Evolutionary conservation across 2,797 vertebrate genomes (phyloP).

Genomic region (Megaceryle alcyon): DNA sequence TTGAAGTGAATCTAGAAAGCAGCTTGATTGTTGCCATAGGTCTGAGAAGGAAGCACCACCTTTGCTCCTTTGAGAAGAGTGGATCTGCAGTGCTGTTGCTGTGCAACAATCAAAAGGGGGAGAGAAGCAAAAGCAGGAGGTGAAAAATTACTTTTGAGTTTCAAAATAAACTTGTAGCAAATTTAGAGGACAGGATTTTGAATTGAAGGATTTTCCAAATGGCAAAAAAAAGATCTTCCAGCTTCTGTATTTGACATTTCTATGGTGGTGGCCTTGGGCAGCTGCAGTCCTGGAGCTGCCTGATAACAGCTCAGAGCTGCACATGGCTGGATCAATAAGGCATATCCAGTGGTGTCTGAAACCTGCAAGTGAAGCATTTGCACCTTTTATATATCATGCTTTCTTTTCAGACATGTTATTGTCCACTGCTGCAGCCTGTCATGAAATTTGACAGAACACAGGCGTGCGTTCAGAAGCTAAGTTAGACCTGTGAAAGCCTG

Average conservation of each 20-base stretch:
- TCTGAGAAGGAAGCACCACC: background rate
- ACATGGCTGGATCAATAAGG: background rate
- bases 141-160: background rate
- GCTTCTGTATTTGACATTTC: background rate
- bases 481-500: background rate
- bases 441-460: background rate
- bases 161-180: background rate
- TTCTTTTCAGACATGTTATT: background rate
- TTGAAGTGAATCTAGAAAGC: background rate
- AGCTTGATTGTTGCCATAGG: background rate
- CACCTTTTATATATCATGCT: background rate
- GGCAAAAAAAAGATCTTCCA: background rate
- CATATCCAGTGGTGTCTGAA: background rate
- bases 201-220: background rate
- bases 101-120: background rate
- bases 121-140: background rate
- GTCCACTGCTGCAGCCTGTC: background rate
- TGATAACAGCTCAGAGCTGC: background rate
- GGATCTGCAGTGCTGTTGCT: background rate
- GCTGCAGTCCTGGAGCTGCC: background rate
- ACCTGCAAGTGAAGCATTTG: background rate
- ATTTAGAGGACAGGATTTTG: background rate
- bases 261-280: background rate
- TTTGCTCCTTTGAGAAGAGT: background rate
- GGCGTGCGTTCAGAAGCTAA: background rate